These are phyloP conservation scores for Caenorhabditis macrosperma DNA, from an alignment of 2,888 invertebrate species.

Conservation along the genomic window DNA sequence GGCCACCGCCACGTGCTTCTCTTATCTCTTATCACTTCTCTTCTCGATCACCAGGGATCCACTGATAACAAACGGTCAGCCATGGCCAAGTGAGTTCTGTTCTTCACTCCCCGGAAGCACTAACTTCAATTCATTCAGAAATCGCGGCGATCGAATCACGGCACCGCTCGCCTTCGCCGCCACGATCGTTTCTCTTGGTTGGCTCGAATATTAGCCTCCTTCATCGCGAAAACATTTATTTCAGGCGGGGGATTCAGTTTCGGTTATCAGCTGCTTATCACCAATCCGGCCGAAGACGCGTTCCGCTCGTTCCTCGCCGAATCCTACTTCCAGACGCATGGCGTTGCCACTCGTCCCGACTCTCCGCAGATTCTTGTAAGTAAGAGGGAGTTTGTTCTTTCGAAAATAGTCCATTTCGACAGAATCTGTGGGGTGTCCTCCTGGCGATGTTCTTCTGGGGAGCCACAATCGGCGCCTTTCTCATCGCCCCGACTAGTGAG, in stretches of 20 bases:
- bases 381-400: too few species aligned
- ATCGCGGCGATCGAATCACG: slow-evolving; percentile 1
- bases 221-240: background rate
- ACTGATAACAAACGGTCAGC: background rate
- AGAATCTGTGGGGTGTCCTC: slow-evolving; percentile 68
- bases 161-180: background rate
- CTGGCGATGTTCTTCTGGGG: slow-evolving; percentile 71
- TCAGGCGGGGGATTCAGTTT: slow-evolving; percentile 68
- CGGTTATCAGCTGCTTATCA: slow-evolving; percentile 72
- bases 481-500: slow-evolving; percentile 40
- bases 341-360: background rate
- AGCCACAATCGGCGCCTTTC: slow-evolving; percentile 64
- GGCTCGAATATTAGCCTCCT: background rate
- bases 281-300: slow-evolving; percentile 69
- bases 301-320: slow-evolving; percentile 63
- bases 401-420: too few species aligned
- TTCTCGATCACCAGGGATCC: background rate
- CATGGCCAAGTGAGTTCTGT: slow-evolving; percentile 15
- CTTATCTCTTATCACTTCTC: background rate
- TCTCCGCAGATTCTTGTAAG: background rate
- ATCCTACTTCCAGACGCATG: slow-evolving; percentile 3
- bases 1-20: background rate
- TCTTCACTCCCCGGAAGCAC: too few species aligned
- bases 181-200: slow-evolving; percentile 14
- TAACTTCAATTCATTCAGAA: background rate